Evolutionary conservation across 2,888 invertebrate genomes (phyloP).

Genomic region (Axea sp.): DNA sequence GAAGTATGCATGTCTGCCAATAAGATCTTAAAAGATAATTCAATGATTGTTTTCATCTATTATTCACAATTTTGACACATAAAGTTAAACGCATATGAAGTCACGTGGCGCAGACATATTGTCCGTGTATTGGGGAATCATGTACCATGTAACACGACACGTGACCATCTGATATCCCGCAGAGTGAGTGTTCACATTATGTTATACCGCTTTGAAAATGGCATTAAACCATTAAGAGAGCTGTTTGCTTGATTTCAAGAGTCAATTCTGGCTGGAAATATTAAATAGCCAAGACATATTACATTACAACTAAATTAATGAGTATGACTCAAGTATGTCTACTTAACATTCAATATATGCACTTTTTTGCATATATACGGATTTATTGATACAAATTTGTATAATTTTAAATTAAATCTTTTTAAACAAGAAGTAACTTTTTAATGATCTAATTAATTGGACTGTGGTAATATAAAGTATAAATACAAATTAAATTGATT

Average conservation of each 20-base stretch:
- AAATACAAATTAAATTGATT: too few species aligned
- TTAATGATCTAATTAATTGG: too few species aligned
- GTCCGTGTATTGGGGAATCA: constrained; percentile 67
- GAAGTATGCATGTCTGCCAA: too few species aligned
- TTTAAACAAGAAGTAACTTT: too few species aligned
- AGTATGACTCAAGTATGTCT: neutral
- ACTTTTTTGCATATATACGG: too few species aligned
- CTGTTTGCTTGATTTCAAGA: constrained; percentile 57
- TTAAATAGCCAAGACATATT: constrained; percentile 7
- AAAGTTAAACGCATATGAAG: constrained; percentile 63
- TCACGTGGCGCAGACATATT: constrained; percentile 76
- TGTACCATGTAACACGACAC: constrained; percentile 76
- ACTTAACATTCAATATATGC: constrained; percentile 9
- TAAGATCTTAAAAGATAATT: too few species aligned
- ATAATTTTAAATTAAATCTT: too few species aligned
- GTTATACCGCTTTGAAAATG: constrained; percentile 38
- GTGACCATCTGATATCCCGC: constrained; percentile 70
- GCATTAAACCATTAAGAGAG: constrained; percentile 57
- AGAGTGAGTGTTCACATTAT: constrained; percentile 40
- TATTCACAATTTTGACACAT: constrained; percentile 44
- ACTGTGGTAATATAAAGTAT: too few species aligned
- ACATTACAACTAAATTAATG: constrained; percentile 21
- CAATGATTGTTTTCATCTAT: constrained; percentile 19
- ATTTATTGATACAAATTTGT: too few species aligned
- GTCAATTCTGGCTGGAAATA: constrained; percentile 33